phyloP scores from a whole-genome alignment of 2,888 invertebrate genomes.

The Drosophila quasianomalipes region DNA sequence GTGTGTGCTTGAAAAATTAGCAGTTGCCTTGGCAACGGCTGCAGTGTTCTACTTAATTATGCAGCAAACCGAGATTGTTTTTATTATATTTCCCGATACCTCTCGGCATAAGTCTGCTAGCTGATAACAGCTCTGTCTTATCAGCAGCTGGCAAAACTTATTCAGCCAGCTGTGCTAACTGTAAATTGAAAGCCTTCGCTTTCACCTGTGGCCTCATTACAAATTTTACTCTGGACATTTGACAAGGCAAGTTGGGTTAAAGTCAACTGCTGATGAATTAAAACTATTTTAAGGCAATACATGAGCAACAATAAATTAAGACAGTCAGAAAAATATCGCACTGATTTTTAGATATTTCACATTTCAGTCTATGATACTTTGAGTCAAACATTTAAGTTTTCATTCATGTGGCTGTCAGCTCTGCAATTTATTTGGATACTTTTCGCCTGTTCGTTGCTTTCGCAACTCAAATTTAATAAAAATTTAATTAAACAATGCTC shows the following conservation, averaged over 20 bases:
- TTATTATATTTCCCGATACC: conserved; percentile 27
- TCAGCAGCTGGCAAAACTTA: conserved; percentile 17
- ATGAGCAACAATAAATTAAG: neutral
- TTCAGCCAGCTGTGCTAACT: conserved; percentile 33
- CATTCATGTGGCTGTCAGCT: conserved; percentile 21
- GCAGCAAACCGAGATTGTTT: conserved; percentile 47
- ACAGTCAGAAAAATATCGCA: no score
- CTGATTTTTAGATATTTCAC: neutral
- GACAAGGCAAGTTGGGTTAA: neutral
- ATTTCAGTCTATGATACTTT: neutral
- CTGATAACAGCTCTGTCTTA: conserved; percentile 6
- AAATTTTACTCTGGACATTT: neutral
- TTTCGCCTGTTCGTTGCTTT: conserved; percentile 17
- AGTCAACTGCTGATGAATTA: neutral
- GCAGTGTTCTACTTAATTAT: conserved; percentile 58
- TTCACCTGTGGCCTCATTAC: neutral
- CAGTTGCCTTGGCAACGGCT: conserved; percentile 46
- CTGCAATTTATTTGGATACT: conserved; percentile 27
- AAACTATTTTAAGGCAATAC: neutral
- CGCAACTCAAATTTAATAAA: conserved; percentile 69
- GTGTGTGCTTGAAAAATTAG: conserved; percentile 36
- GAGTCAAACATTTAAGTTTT: neutral
- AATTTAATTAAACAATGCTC: conserved; percentile 76
- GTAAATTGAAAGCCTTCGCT: conserved; percentile 17
- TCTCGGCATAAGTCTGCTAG: neutral